These are phyloP conservation scores for Eira barbara DNA, from an alignment of 2,113 vertebrate genomes.

Conservation along the genomic window DNA sequence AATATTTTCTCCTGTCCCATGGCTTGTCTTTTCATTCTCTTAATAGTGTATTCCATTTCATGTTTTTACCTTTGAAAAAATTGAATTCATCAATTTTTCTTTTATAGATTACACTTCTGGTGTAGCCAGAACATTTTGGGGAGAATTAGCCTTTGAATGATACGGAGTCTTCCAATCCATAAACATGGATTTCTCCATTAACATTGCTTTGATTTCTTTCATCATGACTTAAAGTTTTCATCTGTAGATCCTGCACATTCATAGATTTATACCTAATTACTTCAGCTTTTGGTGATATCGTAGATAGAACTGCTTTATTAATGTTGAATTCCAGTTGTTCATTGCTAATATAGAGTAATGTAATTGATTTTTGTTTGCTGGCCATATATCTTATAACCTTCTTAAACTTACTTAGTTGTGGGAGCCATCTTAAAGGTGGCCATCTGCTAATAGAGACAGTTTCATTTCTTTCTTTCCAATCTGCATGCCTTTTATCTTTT, in stretches of 20 bases:
- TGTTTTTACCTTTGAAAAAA: background rate
- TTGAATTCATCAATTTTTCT: background rate
- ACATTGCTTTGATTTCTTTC: background rate
- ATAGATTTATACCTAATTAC: background rate
- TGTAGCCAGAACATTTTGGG: background rate
- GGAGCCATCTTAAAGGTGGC: background rate
- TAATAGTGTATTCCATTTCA: background rate
- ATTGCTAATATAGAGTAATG: background rate
- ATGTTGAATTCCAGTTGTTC: background rate
- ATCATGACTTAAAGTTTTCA: background rate
- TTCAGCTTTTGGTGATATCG: background rate
- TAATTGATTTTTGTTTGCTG: background rate
- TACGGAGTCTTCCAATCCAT: background rate
- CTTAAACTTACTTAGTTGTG: background rate
- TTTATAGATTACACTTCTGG: background rate
- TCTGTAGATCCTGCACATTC: background rate
- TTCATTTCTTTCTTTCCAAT: background rate
- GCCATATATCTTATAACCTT: background rate
- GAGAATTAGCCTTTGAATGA: background rate
- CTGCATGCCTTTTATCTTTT: background rate
- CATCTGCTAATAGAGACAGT: background rate
- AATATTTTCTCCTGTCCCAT: background rate
- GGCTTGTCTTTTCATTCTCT: background rate
- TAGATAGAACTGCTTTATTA: background rate
- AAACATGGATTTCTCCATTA: background rate